Evolutionary conservation across 1,140 invertebrate species (phyloP), one percentile per base, ranked within the genome.

Genomic region (Magallana ariakensis): DNA sequence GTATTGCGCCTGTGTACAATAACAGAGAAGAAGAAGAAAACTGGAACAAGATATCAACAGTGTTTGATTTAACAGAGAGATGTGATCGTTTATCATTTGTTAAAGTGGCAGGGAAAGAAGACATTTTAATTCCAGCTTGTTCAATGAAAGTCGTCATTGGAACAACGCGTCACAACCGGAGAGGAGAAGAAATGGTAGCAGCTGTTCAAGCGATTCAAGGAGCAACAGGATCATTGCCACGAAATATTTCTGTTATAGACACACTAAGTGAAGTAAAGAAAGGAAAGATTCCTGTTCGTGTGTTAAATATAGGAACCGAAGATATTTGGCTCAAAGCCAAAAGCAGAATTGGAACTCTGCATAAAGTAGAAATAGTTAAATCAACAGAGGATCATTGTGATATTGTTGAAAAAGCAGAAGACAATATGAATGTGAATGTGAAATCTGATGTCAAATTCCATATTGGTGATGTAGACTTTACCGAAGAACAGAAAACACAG

Each of bases 281-380:
- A n/a, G 66, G 86, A 26, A 84, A 56, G 62, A 56, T 84, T 46
- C 81, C 62, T 53, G 84, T 88, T 53, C 16, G 85, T 22, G 19
- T 88, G 4, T n/a, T 88, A 10, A 88, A 88, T 60, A 58, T 84
- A 22, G 82, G 87, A 9, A 15, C 3, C 16, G 85, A 85, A 60
- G 84, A 85, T 46, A 46, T 46, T 46, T 46, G 33, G 33, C 33
- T 46, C 2, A 46, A 46, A 46, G 3, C 33, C 33, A 83, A 85
- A 84, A 85, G 84, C 13, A 19, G 84, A 57, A 60, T 88, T 15
- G 87, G 80, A 9, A 85, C 53, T 46, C 82, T 83, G 83, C 87
- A 85, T 19, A 66, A 70, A n/a, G 87, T 81, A 6, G 58, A 85
- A 15, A 9, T 66, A 5, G 11, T 83, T 0, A 83, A 22, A 11